Base-by-base conservation (phyloP, 2,113 vertebrate species). In the Apodemus speciosus region DNA sequence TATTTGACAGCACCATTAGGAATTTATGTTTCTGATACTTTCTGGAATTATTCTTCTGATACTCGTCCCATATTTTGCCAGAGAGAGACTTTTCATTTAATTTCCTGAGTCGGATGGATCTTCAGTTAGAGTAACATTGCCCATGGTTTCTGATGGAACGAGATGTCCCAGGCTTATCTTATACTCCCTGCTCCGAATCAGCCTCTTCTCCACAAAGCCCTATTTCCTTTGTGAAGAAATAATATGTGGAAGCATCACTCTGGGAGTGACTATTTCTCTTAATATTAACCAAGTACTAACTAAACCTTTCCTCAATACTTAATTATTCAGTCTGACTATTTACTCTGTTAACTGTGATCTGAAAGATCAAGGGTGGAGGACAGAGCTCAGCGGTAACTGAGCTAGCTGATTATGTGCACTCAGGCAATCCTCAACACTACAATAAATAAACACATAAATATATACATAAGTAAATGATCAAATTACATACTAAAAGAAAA, bases 171-270 rank as follows among this genome's bases (percentile, higher is more conserved):
- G 62, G 40, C 56, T 77, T 86, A 88, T 46, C 90, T 68, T 64
- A 56, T 30, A 94, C 46, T 79, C 53, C n/a, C 30, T 88, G 71
- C 56, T 71, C 58, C 11, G 27, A 92, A 64, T 79, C n/a, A 84
- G 46, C 13, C 64, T 83, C 60, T 76, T 95, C 51, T 80, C 46
- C 56, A 80, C 13, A 43, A 75, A 92, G 10, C 3, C 43, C 60
- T 80, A 80, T 85, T 92, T 94, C n/a, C 35, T 69, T 83, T 60
- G 73, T 60, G 60, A n/a, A 20, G 20, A 94, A 95, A 93, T 30
- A 2, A 18, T 83, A 87, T 38, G 64, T 60, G 69, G 56, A 92
- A 93, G 60, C 30, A 46, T 81, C 21, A 85, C 16, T 88, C 56
- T 90, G 38, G 66, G 4, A 10, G 89, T 38, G 13, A 21, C 53